A percentile compares a stretch with the other conserved stretches of the same genome.
phyloP scores from a whole-genome alignment of 2,888 invertebrate genomes.

The Anorthoa munda region DNA sequence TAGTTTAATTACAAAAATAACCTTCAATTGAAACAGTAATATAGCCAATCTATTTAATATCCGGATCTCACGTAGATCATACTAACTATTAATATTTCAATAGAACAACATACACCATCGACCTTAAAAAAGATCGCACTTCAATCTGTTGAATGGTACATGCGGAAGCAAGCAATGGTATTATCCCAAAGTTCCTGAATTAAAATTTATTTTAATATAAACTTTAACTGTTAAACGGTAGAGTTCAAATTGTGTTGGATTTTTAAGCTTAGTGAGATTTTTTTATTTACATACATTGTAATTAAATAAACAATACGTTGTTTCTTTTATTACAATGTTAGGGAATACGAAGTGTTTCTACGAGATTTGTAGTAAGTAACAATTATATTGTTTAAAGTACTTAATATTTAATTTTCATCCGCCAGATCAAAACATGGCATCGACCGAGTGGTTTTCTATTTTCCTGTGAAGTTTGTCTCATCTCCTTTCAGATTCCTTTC shows the following conservation, averaged over 20 bases:
- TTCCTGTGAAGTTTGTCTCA: neutral
- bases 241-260: slow-evolving; percentile 22
- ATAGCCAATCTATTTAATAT: slow-evolving; percentile 14
- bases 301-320: neutral
- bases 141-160: slow-evolving; percentile 35
- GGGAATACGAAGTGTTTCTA: slow-evolving; percentile 24
- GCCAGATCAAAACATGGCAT: neutral
- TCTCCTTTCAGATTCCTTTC: neutral
- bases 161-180: slow-evolving; percentile 42
- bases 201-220: slow-evolving; percentile 19
- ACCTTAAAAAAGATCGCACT: slow-evolving; percentile 49
- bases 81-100: slow-evolving; percentile 21
- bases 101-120: slow-evolving; percentile 10
- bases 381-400: neutral
- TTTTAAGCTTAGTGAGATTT: slow-evolving; percentile 32
- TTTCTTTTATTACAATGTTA: slow-evolving; percentile 47
- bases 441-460: neutral
- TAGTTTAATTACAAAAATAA: neutral
- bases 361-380: slow-evolving; percentile 13
- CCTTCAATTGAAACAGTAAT: slow-evolving; percentile 31
- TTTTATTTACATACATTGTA: slow-evolving; percentile 38
- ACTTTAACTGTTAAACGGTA: neutral
- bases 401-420: neutral
- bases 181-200: slow-evolving; percentile 24
- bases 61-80: slow-evolving; percentile 43